These are phyloP conservation scores for Morelia viridis DNA, from an alignment of 2,797 vertebrate genomes.

Conservation along the genomic window DNA sequence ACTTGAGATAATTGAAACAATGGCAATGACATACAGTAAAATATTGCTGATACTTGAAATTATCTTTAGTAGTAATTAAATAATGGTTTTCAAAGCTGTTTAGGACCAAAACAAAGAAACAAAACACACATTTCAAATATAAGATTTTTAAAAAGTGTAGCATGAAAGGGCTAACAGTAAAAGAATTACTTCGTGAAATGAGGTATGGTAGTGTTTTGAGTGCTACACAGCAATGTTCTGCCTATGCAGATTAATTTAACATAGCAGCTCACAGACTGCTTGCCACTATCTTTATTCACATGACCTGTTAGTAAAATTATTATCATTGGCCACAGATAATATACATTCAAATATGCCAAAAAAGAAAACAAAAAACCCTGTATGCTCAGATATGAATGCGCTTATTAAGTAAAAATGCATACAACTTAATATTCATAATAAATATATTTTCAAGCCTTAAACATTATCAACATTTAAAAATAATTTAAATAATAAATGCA, in stretches of 20 bases:
- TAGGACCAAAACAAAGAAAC: constrained; percentile 31
- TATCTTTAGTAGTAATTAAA: constrained; percentile 62
- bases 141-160: constrained; percentile 50
- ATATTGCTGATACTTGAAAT: constrained; percentile 67
- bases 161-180: constrained; percentile 56
- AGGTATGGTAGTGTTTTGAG: constrained; percentile 70
- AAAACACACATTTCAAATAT: constrained; percentile 54
- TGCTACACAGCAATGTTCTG: constrained; percentile 69
- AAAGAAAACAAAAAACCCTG: constrained; percentile 63
- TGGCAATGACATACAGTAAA: constrained; percentile 63
- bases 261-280: constrained; percentile 60
- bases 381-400: neutral
- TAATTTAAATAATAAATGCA: constrained; percentile 81
- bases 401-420: constrained; percentile 72
- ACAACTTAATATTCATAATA: constrained; percentile 73
- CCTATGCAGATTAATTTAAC: constrained; percentile 59
- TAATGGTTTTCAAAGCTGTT: constrained; percentile 48
- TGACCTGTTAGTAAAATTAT: constrained; percentile 53
- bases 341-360: constrained; percentile 72
- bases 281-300: constrained; percentile 48
- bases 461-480: constrained; percentile 72
- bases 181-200: constrained; percentile 67
- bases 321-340: constrained; percentile 59
- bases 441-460: constrained; percentile 75
- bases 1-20: constrained; percentile 59